These are phyloP conservation scores for Drosophila serrata DNA, from an alignment of 1,140 invertebrate species.

Conservation along the genomic window DNA sequence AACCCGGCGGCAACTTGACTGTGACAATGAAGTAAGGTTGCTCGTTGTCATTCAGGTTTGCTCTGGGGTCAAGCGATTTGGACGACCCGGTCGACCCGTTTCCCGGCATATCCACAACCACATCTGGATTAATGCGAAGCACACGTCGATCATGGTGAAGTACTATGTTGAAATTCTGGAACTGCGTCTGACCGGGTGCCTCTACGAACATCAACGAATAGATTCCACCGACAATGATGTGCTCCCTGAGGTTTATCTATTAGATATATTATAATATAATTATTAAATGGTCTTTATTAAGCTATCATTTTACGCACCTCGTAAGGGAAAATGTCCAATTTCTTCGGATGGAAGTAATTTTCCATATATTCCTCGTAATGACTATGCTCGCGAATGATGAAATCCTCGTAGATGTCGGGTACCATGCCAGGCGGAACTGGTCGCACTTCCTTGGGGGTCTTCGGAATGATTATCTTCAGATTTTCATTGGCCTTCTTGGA, in stretches of 20 bases:
- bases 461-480: conserved; percentile 28
- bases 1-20: conserved; percentile 46
- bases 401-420: conserved; percentile 50
- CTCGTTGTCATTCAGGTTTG: conserved; percentile 27
- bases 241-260: conserved; percentile 67
- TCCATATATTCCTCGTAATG: conserved; percentile 55
- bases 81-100: not conserved
- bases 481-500: conserved; percentile 18
- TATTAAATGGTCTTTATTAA: not conserved
- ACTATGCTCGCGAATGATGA: conserved; percentile 52
- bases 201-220: conserved; percentile 61
- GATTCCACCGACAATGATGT: conserved; percentile 63
- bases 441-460: conserved; percentile 52
- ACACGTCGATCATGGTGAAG: conserved; percentile 58
- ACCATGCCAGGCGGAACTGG: conserved; percentile 34
- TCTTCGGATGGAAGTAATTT: conserved; percentile 45
- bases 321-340: conserved; percentile 22
- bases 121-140: conserved; percentile 32
- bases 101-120: conserved; percentile 13
- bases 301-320: conserved; percentile 46
- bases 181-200: conserved; percentile 46
- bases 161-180: conserved; percentile 57
- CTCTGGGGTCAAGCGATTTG: no score
- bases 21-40: conserved; percentile 57
- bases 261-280: not conserved